Evolutionary conservation across 1,140 invertebrate genomes (phyloP).

Genomic region (Scylla paramamosain): DNA sequence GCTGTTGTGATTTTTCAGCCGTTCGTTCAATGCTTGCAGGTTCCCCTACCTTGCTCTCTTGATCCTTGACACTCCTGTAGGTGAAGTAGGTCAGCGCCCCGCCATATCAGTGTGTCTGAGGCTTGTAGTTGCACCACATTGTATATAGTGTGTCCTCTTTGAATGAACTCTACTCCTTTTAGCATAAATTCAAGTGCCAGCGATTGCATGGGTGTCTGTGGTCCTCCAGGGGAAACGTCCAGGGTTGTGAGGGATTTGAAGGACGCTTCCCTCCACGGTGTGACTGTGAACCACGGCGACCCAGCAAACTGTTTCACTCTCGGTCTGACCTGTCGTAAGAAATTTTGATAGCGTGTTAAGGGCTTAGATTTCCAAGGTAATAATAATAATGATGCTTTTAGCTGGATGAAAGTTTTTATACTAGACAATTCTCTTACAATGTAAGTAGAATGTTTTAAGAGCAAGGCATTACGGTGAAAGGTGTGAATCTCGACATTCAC

Average conservation of each 20-base stretch:
- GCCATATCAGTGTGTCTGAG: constrained; percentile 62
- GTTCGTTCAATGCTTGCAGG: too few relatives aligned
- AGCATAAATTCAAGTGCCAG: constrained; percentile 60
- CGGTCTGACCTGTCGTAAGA: neutral
- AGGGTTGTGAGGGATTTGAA: constrained; percentile 23
- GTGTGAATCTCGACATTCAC: neutral
- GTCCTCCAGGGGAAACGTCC: neutral
- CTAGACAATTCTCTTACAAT: constrained; percentile 5
- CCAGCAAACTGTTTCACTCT: neutral
- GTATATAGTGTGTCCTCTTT: constrained; percentile 58
- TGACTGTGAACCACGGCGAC: neutral
- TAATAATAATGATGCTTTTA: neutral
- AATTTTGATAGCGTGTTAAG: constrained; percentile 40
- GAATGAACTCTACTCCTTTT: neutral
- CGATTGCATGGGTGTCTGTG: constrained; percentile 35
- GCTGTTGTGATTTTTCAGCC: too few relatives aligned
- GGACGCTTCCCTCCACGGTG: neutral
- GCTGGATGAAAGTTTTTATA: constrained; percentile 25
- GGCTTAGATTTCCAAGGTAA: neutral
- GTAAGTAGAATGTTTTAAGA: constrained; percentile 40
- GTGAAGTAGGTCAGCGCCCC: constrained; percentile 35
- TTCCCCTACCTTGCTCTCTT: neutral
- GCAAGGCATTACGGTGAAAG: constrained; percentile 34
- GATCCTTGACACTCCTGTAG: neutral
- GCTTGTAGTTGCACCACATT: constrained; percentile 56